These are phyloP conservation scores for Syngnathus rostellatus DNA, from an alignment of 2,797 vertebrate species.

Conservation along the genomic window DNA sequence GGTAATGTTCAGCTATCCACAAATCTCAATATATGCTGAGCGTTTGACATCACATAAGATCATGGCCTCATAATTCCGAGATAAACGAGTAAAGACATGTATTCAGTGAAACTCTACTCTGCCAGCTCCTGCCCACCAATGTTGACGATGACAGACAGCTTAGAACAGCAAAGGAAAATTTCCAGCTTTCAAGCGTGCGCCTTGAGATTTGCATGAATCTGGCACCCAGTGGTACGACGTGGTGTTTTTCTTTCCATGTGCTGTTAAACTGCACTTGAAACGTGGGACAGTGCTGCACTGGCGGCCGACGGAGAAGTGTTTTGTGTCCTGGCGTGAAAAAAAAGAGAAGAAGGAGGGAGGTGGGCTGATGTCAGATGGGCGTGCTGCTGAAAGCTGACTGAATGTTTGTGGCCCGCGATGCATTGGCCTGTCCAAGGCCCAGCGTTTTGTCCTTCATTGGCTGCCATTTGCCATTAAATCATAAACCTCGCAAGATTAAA, in stretches of 20 bases:
- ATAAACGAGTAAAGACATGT: constrained; percentile 36
- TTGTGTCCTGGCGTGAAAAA: constrained; percentile 54
- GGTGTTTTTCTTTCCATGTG: constrained; percentile 77
- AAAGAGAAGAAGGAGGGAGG: constrained; percentile 4
- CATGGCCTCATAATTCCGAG: constrained; percentile 14
- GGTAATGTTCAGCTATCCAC: not conserved
- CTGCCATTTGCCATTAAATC: constrained; percentile 44
- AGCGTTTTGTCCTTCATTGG: constrained; percentile 46
- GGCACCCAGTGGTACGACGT: constrained; percentile 37
- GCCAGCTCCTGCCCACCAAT: constrained; percentile 46
- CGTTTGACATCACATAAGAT: constrained; percentile 3
- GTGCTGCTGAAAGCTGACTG: constrained; percentile 39
- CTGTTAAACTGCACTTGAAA: constrained; percentile 70
- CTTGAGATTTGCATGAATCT: constrained; percentile 50
- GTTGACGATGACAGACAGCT: constrained; percentile 44
- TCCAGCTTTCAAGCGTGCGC: constrained; percentile 49
- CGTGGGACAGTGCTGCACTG: constrained; percentile 62
- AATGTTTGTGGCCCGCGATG: constrained; percentile 34
- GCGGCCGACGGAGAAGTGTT: constrained; percentile 51
- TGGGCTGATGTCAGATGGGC: constrained; percentile 47
- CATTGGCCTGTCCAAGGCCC: constrained; percentile 25
- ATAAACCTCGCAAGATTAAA: constrained; percentile 18
- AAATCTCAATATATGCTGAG: not conserved
- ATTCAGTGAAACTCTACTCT: constrained; percentile 24
- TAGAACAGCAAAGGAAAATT: constrained; percentile 41